phyloP scores from a whole-genome alignment of 2,797 vertebrate species.

The Paguma larvata region DNA sequence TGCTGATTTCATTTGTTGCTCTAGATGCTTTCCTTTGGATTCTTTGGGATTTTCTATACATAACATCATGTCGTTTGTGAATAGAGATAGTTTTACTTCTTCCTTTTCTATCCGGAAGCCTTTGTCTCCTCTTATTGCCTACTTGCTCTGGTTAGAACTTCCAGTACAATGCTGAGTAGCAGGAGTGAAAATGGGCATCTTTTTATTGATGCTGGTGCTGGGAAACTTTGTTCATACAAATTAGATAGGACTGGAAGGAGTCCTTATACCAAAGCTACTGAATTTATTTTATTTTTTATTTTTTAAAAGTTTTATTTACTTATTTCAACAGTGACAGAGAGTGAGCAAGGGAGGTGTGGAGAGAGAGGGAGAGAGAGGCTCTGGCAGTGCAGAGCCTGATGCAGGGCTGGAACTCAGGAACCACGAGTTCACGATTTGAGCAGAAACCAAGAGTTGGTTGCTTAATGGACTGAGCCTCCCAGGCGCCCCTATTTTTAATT shows the following conservation, averaged over 20 bases:
- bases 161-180: not conserved
- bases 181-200: not conserved
- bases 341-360: too few species aligned
- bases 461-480: too few species aligned
- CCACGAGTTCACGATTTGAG: too few species aligned
- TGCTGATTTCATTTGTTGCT: not conserved
- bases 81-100: not conserved
- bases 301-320: too few species aligned
- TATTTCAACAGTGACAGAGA: too few species aligned
- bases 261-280: not conserved
- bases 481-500: too few species aligned
- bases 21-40: not conserved
- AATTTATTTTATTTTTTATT: not conserved
- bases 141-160: not conserved
- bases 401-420: too few species aligned
- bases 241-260: not conserved
- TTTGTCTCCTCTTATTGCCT: not conserved
- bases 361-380: too few species aligned
- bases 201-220: not conserved
- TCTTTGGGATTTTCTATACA: not conserved
- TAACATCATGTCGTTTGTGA: not conserved
- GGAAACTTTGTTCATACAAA: not conserved
- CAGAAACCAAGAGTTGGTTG: too few species aligned
- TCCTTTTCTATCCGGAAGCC: not conserved
- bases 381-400: too few species aligned